Evolutionary conservation across 1,140 invertebrate species (phyloP).

Genomic region (Asobara japonica): DNA sequence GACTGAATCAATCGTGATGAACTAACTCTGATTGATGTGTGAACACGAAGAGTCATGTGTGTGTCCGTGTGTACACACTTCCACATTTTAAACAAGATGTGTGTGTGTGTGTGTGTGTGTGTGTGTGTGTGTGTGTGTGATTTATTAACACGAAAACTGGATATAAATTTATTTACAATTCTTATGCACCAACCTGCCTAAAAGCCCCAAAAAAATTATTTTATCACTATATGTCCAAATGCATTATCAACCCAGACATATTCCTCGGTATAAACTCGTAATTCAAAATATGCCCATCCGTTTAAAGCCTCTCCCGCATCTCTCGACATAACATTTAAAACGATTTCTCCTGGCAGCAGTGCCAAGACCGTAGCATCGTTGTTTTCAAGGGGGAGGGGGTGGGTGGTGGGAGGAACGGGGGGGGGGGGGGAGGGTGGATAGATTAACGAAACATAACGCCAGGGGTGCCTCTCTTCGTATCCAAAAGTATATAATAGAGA

Average conservation of each 20-base stretch:
- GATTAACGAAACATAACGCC: conserved; percentile 67
- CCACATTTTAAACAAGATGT: too few species aligned
- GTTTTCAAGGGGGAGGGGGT: conserved; percentile 45
- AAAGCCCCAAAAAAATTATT: too few species aligned
- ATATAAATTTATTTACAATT: too few species aligned
- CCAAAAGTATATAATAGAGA: conserved; percentile 47
- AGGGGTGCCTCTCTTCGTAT: conserved; percentile 53
- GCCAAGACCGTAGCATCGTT: conserved; percentile 64
- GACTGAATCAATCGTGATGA: not conserved
- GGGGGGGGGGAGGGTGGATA: conserved; percentile 47
- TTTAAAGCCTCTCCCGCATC: conserved; percentile 43
- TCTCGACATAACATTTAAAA: conserved; percentile 66
- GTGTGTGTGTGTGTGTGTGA: too few species aligned
- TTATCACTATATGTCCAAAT: conserved; percentile 44
- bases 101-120: too few species aligned
- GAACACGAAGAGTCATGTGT: too few species aligned
- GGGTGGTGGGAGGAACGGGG: conserved; percentile 63
- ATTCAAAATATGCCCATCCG: conserved; percentile 54
- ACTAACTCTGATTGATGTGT: not conserved
- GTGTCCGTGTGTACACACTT: too few species aligned
- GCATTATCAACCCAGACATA: not conserved
- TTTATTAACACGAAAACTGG: too few species aligned
- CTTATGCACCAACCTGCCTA: too few species aligned
- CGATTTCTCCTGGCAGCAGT: conserved; percentile 65
- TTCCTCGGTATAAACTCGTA: conserved; percentile 59